Evolutionary conservation across 1,140 invertebrate species (phyloP), one percentile per base, ranked within the genome.

Genomic region (Ceratina calcarata): DNA sequence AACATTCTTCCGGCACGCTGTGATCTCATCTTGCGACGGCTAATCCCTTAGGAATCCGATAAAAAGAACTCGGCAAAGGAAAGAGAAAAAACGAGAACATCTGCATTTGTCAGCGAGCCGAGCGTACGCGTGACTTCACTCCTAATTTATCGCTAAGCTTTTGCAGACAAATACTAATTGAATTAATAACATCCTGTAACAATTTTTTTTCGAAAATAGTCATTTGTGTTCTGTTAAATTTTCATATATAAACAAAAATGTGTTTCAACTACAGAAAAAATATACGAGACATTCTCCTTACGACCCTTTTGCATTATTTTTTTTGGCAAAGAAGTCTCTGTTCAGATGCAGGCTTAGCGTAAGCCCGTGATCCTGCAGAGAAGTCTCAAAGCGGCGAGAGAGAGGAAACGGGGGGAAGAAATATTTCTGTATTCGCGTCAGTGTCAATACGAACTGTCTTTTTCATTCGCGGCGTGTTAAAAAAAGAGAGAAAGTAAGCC

Each of bases 11-110:
- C 55, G 45, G 49, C 20, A 64, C 20, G 32, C 27, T 74, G 60
- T 65, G 73, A 76, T 45, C 73, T 81, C 67, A 68, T 71, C 65
- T 62, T 15, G 45, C 24, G 67, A 51, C 45, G 61, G 71, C 77
- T 82, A 87, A 86, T 80, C 67, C 77, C 78, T 71, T 20, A 75
- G 80, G 86, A 87, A 86, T 87, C 74, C 78, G 74, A 67, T 67
- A 58, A 57, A 57, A 16, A 51, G 51, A 24, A 49, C 60, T 66
- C 51, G 2, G 61, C 57, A 18, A n/a, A 57, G 61, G 70, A 60
- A 78, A 73, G 20, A 18, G 18, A 66, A 73, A 37, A 27, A 20
- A 15, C 6, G 68, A 20, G 37, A 37, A 55, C 67, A 58, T 51
- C 55, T 58, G 60, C 60, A 37, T 49, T 65, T 55, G 76, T 78